Evolutionary conservation across 2,888 invertebrate genomes (phyloP).

Genomic region (Microplitis deprimator): DNA sequence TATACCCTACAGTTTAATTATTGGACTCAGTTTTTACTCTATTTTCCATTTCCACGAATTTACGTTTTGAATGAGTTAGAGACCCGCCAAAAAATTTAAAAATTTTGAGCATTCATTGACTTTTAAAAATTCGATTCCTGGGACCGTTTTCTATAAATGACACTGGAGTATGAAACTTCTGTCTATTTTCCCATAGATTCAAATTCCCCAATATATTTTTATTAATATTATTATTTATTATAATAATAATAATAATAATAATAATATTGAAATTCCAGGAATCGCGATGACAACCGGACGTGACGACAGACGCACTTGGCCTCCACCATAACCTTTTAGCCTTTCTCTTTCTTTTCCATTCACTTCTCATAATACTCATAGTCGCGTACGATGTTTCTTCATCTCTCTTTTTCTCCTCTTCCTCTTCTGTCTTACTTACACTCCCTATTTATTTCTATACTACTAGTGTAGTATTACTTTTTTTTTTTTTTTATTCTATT

Average conservation of each 20-base stretch:
- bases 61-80: no score
- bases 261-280: slow-evolving; percentile 7
- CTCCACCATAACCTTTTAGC: slow-evolving; percentile 31
- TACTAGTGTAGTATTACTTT: neutral
- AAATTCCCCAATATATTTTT: no score
- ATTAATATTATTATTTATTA: neutral
- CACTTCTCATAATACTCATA: slow-evolving; percentile 29
- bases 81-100: no score
- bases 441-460: slow-evolving; percentile 14
- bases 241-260: neutral
- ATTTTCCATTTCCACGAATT: no score
- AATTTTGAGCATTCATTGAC: no score
- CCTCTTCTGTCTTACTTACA: slow-evolving; percentile 29
- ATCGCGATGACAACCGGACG: slow-evolving; percentile 30
- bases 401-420: slow-evolving; percentile 26
- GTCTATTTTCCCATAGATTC: no score
- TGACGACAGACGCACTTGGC: slow-evolving; percentile 32
- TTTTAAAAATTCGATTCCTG: no score
- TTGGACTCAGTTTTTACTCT: no score
- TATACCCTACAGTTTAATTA: no score
- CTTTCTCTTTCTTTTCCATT: slow-evolving; percentile 37
- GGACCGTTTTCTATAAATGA: no score
- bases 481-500: neutral
- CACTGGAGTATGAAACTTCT: no score
- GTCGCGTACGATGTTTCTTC: slow-evolving; percentile 35